Conservation (phyloP, 2,888 invertebrate species). For the Synanthedon tipuliformis region DNA sequence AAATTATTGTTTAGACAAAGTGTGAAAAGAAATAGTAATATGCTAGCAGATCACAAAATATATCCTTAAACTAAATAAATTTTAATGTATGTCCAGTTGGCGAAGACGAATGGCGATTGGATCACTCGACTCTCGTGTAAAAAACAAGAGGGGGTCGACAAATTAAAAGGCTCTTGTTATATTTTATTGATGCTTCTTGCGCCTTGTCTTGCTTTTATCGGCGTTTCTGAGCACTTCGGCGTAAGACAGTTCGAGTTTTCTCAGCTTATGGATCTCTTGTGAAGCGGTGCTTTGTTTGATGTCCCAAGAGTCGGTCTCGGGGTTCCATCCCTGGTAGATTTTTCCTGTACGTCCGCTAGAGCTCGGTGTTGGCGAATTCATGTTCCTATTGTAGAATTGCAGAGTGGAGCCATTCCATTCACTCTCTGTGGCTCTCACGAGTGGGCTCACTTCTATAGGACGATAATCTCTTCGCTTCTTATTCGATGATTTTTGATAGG, state of each 20-base stretch:
- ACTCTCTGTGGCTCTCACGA: conserved; percentile 43
- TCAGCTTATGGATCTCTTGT: conserved; percentile 84
- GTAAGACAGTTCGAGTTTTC: conserved; percentile 85
- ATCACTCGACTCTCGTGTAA: conserved; percentile 51
- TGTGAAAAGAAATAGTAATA: conserved; percentile 15
- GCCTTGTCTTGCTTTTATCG: conserved; percentile 67
- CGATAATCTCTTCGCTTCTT: conserved; percentile 72
- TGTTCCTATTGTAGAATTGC: conserved; percentile 75
- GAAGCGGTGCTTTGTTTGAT: conserved; percentile 78
- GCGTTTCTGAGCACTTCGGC: conserved; percentile 85
- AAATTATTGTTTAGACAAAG: too few relatives aligned
- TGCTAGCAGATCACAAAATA: conserved; percentile 65
- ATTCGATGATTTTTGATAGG: conserved; percentile 67
- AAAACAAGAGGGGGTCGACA: conserved; percentile 57
- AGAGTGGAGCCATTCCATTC: conserved; percentile 80
- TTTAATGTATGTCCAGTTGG: conserved; percentile 51
- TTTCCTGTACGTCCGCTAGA: conserved; percentile 60
- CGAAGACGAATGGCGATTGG: conserved; percentile 64
- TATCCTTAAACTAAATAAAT: conserved; percentile 41
- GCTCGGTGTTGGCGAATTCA: conserved; percentile 72
- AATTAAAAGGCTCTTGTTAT: conserved; percentile 24
- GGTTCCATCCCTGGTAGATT: conserved; percentile 62
- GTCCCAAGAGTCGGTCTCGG: conserved; percentile 61
- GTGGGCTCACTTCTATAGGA: conserved; percentile 65
- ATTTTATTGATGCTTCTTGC: conserved; percentile 62